These are phyloP conservation scores for Peromyscus californicus DNA, from an alignment of 2,113 vertebrate species.

Conservation along the genomic window DNA sequence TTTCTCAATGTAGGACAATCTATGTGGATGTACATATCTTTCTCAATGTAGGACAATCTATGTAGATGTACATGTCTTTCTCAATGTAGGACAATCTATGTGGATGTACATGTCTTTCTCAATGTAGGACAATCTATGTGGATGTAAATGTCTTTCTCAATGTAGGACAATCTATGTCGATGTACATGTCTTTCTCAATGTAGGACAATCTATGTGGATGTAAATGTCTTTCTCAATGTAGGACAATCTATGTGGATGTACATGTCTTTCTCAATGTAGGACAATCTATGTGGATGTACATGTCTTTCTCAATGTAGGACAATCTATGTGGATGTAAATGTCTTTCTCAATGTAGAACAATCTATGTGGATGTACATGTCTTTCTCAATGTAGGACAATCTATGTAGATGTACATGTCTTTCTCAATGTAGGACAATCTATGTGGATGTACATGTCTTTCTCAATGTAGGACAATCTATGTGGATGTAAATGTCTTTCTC, in stretches of 20 bases:
- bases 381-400: no score
- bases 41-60: background rate
- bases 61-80: background rate
- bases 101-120: background rate
- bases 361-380: no score
- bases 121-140: background rate
- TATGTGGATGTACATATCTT: background rate
- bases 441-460: no score
- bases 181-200: background rate
- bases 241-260: background rate
- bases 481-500: background rate
- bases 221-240: accelerated
- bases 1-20: background rate
- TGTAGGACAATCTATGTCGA: background rate
- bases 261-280: background rate
- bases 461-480: no score
- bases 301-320: background rate
- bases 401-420: no score
- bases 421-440: no score
- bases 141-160: background rate
- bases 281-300: background rate
- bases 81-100: no score
- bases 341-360: no score
- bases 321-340: no score
- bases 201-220: no score